phyloP scores from a whole-genome alignment of 2,113 vertebrate genomes.

The Crypturellus undulatus region DNA sequence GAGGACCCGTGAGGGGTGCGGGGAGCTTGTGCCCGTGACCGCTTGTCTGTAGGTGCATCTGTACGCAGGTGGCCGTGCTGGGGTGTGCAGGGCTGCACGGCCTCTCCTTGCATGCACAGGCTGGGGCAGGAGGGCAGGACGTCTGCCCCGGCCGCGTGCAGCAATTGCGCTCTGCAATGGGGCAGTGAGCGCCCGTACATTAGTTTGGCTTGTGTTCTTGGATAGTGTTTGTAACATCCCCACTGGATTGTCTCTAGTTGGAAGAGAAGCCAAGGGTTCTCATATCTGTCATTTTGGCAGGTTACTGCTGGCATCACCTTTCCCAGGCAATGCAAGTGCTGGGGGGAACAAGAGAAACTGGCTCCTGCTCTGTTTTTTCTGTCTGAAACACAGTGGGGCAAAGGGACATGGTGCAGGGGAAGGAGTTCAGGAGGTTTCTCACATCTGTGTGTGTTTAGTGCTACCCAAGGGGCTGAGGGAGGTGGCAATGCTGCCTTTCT shows the following conservation, averaged over 20 bases:
- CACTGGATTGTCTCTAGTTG: neutral
- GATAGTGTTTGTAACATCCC: neutral
- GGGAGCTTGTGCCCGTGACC: neutral
- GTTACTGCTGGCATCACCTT: neutral
- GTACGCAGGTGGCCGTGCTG: neutral
- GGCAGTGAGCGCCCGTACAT: neutral
- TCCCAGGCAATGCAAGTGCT: neutral
- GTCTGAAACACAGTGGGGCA: neutral
- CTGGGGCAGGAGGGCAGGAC: too few relatives aligned
- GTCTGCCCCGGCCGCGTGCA: too few relatives aligned
- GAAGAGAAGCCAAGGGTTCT: constrained; percentile 55
- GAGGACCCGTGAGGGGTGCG: fast-evolving
- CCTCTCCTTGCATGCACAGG: too few relatives aligned
- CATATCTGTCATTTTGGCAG: neutral
- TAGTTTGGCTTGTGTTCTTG: neutral
- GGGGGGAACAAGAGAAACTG: neutral
- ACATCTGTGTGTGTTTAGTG: neutral
- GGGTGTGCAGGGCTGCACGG: neutral
- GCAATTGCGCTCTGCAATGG: neutral
- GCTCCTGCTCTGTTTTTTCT: neutral
- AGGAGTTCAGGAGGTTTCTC: neutral
- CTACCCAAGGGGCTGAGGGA: neutral
- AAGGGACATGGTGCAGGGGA: neutral
- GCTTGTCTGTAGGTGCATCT: neutral
- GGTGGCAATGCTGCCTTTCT: neutral